Evolutionary conservation across 2,113 vertebrate genomes (phyloP).

Genomic region (Psettodes erumei): DNA sequence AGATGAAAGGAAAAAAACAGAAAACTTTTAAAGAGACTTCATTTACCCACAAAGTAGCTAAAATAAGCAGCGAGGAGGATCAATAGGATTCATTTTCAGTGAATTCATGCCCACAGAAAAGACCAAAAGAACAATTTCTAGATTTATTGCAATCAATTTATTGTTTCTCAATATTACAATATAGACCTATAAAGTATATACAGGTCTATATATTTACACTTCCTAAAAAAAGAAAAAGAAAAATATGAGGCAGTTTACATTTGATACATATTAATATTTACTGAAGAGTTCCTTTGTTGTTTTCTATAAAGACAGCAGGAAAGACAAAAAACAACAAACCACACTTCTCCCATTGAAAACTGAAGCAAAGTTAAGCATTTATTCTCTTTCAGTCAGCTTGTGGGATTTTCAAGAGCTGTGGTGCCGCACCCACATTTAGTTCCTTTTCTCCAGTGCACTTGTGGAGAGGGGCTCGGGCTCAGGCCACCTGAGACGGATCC

Average conservation of each 20-base stretch:
- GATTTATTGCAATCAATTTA: not conserved
- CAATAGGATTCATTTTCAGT: not conserved
- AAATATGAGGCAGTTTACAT: not conserved
- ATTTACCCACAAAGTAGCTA: not conserved
- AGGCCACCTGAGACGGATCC: slow-evolving; percentile 51
- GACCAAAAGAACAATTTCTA: not conserved
- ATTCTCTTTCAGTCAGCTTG: not conserved
- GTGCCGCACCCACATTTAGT: slow-evolving; percentile 28
- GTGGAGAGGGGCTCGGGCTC: slow-evolving; percentile 26
- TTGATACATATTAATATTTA: slow-evolving; percentile 1
- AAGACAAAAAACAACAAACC: not conserved
- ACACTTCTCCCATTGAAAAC: not conserved
- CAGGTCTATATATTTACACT: not conserved
- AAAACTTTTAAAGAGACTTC: not conserved
- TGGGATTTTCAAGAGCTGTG: slow-evolving; percentile 26
- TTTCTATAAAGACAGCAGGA: not conserved
- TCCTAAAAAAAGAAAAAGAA: not conserved
- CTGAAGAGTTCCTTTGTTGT: slow-evolving; percentile 9
- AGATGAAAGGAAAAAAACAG: not conserved
- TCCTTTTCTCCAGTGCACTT: slow-evolving; percentile 26
- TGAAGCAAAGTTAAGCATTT: slow-evolving; percentile 3
- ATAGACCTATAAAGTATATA: too few species aligned
- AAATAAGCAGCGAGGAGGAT: not conserved
- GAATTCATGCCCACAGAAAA: not conserved
- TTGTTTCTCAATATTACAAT: slow-evolving; percentile 1